These are phyloP conservation scores for Apotomis betuletana DNA, from an alignment of 2,888 invertebrate genomes.

Conservation along the genomic window DNA sequence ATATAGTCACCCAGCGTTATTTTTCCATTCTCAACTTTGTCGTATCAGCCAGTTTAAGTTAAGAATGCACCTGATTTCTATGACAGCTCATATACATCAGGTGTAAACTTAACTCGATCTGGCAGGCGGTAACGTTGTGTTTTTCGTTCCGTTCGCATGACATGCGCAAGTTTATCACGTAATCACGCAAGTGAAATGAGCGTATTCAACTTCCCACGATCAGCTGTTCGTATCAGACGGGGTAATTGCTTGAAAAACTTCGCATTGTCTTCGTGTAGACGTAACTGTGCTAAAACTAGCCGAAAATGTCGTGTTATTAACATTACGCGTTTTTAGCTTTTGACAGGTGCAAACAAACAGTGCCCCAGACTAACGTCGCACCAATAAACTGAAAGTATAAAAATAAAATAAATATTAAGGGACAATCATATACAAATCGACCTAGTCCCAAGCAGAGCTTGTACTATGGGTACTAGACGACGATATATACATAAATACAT, in stretches of 20 bases:
- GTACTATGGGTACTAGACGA: too few relatives aligned
- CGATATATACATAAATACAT: too few relatives aligned
- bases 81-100: not conserved
- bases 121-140: slow-evolving; percentile 1
- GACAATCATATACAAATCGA: too few relatives aligned
- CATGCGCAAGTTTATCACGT: slow-evolving; percentile 33
- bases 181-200: slow-evolving; percentile 33
- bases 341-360: too few relatives aligned
- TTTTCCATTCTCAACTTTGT: slow-evolving; percentile 2
- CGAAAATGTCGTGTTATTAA: not conserved
- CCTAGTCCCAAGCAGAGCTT: too few relatives aligned
- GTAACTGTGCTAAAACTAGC: slow-evolving; percentile 15
- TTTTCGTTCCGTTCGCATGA: not conserved
- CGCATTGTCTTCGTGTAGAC: slow-evolving; percentile 24
- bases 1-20: not conserved
- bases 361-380: too few relatives aligned
- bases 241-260: slow-evolving; percentile 25
- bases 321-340: too few relatives aligned
- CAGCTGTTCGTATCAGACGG: slow-evolving; percentile 34
- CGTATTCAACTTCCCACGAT: slow-evolving; percentile 38
- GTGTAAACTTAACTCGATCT: not conserved
- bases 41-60: not conserved
- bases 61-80: not conserved
- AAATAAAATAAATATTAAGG: too few relatives aligned
- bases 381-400: too few relatives aligned